Evolutionary conservation across 2,888 invertebrate genomes (phyloP), one percentile per base, ranked within the genome.

Genomic region (Stratiomys singularior): DNA sequence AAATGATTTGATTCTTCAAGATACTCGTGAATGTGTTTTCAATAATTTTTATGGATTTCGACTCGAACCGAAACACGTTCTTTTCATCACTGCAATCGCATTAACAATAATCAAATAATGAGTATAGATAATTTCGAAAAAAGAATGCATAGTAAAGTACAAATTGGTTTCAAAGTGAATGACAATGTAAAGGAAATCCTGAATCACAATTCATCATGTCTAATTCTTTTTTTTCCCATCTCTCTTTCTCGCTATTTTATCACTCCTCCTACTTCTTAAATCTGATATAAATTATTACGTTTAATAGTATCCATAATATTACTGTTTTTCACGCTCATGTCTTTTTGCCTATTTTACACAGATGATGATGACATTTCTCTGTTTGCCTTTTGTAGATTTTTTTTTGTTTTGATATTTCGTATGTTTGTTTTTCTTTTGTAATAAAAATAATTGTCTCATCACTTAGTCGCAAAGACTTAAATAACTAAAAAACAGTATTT

Each of bases 251-350:
- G n/a, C n/a, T n/a, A n/a, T n/a, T n/a, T n/a, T n/a, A n/a, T n/a
- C n/a, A n/a, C n/a, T n/a, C n/a, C 60, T 18, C 44, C 30, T 66
- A 60, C 64, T 64, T 28, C 64, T 30, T 64, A 64, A 27, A 30
- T 64, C 30, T 64, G 28, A 46, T 47, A 69, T 69, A 69, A 69
- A 69, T 69, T 69, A 64, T 64, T 64, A 69, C 30, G 60, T 69
- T 69, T 69, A 67, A 69, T 46, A 47, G 28, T 69, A 69, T 47
- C 15, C 46, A 30, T 60, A 60, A 30, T 30, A 28, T 64, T 30
- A 64, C 30, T 64, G 64, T 64, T 28, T 37, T 28, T 27, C 15
- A 64, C 30, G 64, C 15, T 64, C n/a, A 23, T 67, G 67, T 67
- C 67, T 67, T 69, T 25, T 64, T 37, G 64, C 23, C 30, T 28